Base-by-base conservation (phyloP, 1,140 invertebrate species). In the Probaryconus sp. region DNA sequence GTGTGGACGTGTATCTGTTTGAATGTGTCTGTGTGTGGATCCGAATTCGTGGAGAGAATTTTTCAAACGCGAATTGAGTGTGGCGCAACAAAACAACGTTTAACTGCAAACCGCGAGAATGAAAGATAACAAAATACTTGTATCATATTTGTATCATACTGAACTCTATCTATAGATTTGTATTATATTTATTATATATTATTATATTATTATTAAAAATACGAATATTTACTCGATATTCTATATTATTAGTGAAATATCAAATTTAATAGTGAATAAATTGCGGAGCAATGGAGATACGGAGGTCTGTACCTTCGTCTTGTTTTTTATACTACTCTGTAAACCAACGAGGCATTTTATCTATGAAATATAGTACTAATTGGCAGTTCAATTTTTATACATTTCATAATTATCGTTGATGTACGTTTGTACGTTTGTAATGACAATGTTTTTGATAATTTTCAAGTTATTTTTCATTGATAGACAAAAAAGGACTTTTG, bases 111-210 rank as follows among this genome's bases (percentile, higher is more conserved):
- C 65, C 10, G 42, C 51, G 63, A 68, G 38, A 69, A 63, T 35
- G 55, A 75, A 61, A 55, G 58, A 76, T 72, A 45, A 79, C 42
- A 79, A 78, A 77, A 82, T 68, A 80, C 80, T 84, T 88, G 87
- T 88, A 88, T 82, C 70, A 88, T 87, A 88, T 79, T 78, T 87
- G 86, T 88, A 88, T 71, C 79, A 86, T 88, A 88, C 76, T 78
- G 80, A 85, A 84, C 81, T 80, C 69, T 85, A 86, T 84, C 81
- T 81, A 87, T 86, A 88, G 81, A 86, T 84, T 79, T 88, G 85
- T 88, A 87, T 86, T 86, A 87, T 88, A 88, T 87, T 87, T 88
- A 87, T 87, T 87, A 86, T 84, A 82, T 83, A 84, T 79, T 81
- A 80, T 82, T 64, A 77, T 83, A 84, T 80, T 80, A 85, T 83